Conservation (phyloP, 1,140 invertebrate species). For the Pogonognathellus flavescens region DNA sequence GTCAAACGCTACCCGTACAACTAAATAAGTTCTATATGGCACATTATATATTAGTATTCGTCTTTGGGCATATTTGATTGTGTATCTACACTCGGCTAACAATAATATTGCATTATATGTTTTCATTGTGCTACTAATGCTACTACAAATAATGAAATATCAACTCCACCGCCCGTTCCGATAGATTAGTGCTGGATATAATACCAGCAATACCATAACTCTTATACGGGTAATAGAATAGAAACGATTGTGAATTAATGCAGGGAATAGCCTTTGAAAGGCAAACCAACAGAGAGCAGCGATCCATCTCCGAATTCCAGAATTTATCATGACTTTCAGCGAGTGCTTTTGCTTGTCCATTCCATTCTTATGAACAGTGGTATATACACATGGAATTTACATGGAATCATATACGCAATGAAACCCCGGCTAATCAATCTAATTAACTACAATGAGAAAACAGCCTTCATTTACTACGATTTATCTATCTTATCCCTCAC, state of each 20-base stretch:
- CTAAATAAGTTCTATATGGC: neutral
- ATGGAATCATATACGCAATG: neutral
- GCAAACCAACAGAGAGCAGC: too few species aligned
- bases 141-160: too few species aligned
- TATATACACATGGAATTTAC: neutral
- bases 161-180: too few species aligned
- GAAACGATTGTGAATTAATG: too few species aligned
- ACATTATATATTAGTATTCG: neutral
- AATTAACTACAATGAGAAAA: slow-evolving; percentile 6
- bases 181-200: too few species aligned
- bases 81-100: too few species aligned
- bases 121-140: too few species aligned
- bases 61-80: neutral
- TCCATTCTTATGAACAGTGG: neutral
- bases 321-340: neutral
- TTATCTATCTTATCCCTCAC: slow-evolving; percentile 2
- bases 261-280: too few species aligned
- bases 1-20: neutral
- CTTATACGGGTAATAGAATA: too few species aligned
- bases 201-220: too few species aligned
- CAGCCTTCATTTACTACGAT: neutral
- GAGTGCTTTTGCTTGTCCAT: slow-evolving; percentile 20
- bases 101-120: too few species aligned
- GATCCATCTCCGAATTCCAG: too few species aligned
- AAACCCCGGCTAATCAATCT: neutral